Conservation (phyloP, 92 coral and sea anemone genomes). For the Parazoanthus atlanticus region DNA sequence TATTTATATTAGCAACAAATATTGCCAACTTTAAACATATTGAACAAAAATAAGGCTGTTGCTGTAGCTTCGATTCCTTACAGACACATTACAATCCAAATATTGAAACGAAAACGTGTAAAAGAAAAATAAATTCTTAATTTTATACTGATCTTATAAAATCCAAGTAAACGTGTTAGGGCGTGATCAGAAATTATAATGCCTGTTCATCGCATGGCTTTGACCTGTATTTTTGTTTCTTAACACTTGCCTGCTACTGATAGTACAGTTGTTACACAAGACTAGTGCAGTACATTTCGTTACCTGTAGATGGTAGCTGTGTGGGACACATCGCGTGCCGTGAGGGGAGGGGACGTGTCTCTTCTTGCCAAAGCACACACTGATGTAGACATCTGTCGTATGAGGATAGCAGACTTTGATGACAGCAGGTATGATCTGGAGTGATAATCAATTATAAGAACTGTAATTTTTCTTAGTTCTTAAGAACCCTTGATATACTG, state of each 20-base stretch:
- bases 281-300: background rate
- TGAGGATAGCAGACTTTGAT: constrained; percentile 96
- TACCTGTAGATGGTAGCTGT: constrained; percentile 80
- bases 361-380: constrained; percentile 97
- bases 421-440: constrained; percentile 80
- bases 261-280: background rate
- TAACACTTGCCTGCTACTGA: background rate
- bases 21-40: too few relatives aligned
- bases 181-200: background rate
- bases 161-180: too few relatives aligned
- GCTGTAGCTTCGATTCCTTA: too few relatives aligned
- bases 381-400: constrained; percentile 89
- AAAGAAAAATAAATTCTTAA: too few relatives aligned
- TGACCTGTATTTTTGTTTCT: background rate
- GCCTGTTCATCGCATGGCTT: background rate
- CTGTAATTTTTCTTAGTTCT: background rate
- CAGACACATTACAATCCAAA: too few relatives aligned
- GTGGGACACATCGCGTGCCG: constrained; percentile 94
- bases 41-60: too few relatives aligned
- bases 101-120: too few relatives aligned
- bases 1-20: too few relatives aligned
- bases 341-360: constrained; percentile 91
- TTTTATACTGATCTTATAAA: too few relatives aligned
- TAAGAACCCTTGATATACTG: too few relatives aligned
- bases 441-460: background rate